These are phyloP conservation scores for Tiaroga cobitis DNA, from an alignment of 2,797 vertebrate genomes.

Conservation along the genomic window DNA sequence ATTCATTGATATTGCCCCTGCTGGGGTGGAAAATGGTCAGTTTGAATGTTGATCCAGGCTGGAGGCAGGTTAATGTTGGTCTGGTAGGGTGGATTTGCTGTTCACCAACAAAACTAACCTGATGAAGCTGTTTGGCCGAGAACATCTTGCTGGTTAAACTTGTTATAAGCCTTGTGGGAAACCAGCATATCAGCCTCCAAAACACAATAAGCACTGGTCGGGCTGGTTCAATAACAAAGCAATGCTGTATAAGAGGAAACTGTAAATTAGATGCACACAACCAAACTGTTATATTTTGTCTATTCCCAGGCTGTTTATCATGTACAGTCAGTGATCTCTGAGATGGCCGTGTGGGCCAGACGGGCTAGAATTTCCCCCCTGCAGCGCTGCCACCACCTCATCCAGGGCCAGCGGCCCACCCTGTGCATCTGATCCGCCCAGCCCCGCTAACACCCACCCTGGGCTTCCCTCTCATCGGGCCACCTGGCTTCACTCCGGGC, in stretches of 20 bases:
- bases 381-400: conserved; percentile 66
- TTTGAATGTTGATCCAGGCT: background rate
- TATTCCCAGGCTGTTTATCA: conserved; percentile 70
- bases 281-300: background rate
- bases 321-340: conserved; percentile 75
- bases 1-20: background rate
- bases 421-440: conserved; percentile 65
- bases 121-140: background rate
- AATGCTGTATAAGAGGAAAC: background rate
- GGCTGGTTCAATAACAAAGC: background rate
- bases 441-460: conserved; percentile 59
- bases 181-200: background rate
- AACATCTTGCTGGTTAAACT: background rate
- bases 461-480: conserved; percentile 65
- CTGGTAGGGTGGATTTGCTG: background rate
- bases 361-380: conserved; percentile 69
- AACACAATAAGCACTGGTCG: background rate
- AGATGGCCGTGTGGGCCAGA: conserved; percentile 75
- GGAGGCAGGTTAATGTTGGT: background rate
- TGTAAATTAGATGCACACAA: background rate
- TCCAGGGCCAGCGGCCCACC: conserved; percentile 64
- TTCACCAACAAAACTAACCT: background rate
- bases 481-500: conserved; percentile 67
- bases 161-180: background rate
- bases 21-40: background rate